Base-by-base conservation (phyloP, 2,113 vertebrate species). In the Elanus axillaris region DNA sequence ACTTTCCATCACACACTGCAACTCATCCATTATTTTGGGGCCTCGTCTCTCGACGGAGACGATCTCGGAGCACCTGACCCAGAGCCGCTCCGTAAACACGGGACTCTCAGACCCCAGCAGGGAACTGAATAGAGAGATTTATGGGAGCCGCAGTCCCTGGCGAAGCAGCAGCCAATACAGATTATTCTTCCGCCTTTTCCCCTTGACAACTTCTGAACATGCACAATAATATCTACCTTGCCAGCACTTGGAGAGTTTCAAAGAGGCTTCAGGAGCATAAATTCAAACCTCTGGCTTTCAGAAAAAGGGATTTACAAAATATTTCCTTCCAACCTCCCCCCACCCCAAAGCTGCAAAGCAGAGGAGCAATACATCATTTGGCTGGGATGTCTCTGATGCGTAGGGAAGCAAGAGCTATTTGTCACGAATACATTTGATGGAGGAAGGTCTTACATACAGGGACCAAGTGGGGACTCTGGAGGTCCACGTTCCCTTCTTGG, bases 81-180 rank as follows among this genome's bases (percentile, higher is more conserved):
- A 5, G n/a, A 7, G 3, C 1, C 6, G 2, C 84, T 83, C 84
- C 25, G 3, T n/a, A 32, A 96, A 64, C 10, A 10, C 1, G 74
- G 74, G 91, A 91, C 84, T 11, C 67, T 59, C 53, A 43, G 69
- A 94, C 9, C 43, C 71, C 9, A 0, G 21, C 2, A 2, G 80
- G 74, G 67, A 77, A 59, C 21, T 16, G 78, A 90, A 92, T 23
- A 8, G 76, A 47, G 86, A 96, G 96, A 97, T 97, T 97, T 97
- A 97, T 81, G 89, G 92, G 67, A 86, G 71, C 59, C 9, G 6
- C 87, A 21, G 55, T 74, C 66, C 78, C 40, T 1, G 0, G 69
- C 9, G 6, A 55, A 86, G 91, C 64, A 42, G 19, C 88, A 94
- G 96, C 83, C 94, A 90, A 7, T 0, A 27, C 43, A 72, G 94